Evolutionary conservation across 2,113 vertebrate species (phyloP), one percentile per base, ranked within the genome.

Genomic region (Oreochromis tanganicae): DNA sequence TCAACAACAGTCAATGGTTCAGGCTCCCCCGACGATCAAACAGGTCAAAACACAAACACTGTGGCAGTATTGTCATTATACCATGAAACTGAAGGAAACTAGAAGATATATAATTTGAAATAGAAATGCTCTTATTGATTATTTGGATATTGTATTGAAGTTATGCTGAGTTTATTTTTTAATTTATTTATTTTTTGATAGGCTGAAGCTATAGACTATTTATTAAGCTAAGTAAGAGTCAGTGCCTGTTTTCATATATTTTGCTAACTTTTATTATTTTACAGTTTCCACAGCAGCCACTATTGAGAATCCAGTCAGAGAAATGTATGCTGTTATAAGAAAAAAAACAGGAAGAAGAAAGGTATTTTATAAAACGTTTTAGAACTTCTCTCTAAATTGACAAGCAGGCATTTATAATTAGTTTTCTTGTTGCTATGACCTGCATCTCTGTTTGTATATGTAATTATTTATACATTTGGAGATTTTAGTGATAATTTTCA

Each of bases 181-280:
- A 10, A 32, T 61, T 61, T 0, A 61, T 32, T 17, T 0, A 0
- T 61, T 61, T 61, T 10, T 19, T 66, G 17, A 66, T n/a, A 36
- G 6, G 61, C 32, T 66, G n/a, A 1, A 19, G 29, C 0, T 34
- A 63, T 34, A 36, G 16, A 36, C 10, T 66, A 12, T 66, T 21
- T 3, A n/a, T 41, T 71, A 14, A 71, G 36, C n/a, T 41, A 43
- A 68, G 19, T 14, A 68, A 41, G 11, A 66, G 63, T 0, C 11
- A 14, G 11, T 41, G 63, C 11, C n/a, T 24, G 66, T 21, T 71
- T 71, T 71, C n/a, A 71, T 43, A 14, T 41, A 9, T 75, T 46
- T 75, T 34, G 29, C 5, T 19, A 32, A 61, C 57, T 34, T 32
- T 61, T 61, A 16, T 61, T 61, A 9, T 46, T 73, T 75, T 75